Evolutionary conservation across 2,113 vertebrate genomes (phyloP).

Genomic region (Mus pahari): DNA sequence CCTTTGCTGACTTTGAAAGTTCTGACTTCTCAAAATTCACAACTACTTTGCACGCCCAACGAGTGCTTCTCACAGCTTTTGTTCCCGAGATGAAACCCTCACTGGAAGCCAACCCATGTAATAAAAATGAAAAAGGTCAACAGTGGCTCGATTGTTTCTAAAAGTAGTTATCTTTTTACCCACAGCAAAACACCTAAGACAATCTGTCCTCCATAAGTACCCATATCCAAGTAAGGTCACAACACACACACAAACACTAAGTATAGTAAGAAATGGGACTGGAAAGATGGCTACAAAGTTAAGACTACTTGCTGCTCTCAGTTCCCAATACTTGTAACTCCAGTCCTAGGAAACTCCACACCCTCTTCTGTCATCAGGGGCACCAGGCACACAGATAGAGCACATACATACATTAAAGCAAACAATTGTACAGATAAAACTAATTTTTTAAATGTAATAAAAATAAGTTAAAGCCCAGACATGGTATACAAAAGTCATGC

Average conservation of each 20-base stretch:
- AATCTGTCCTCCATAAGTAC: not conserved
- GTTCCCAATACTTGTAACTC: not conserved
- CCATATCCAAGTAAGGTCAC: not conserved
- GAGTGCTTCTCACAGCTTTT: conserved; percentile 15
- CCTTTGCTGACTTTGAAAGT: conserved; percentile 30
- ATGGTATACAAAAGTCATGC: not conserved
- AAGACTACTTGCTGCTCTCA: not conserved
- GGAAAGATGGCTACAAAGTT: not conserved
- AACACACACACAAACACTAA: not conserved
- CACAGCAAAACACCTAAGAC: conserved; percentile 50
- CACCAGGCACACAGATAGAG: not conserved
- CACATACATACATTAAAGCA: not conserved
- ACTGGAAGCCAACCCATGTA: not conserved
- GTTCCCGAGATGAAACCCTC: not conserved
- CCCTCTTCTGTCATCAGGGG: not conserved
- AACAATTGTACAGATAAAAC: not conserved
- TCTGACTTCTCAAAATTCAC: conserved; percentile 15
- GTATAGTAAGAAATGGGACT: not conserved
- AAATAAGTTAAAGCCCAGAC: not conserved
- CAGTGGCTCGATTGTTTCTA: not conserved
- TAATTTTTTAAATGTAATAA: not conserved
- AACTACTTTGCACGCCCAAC: not conserved
- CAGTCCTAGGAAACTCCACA: no score
- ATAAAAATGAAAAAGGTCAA: not conserved
- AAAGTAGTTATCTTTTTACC: not conserved